phyloP scores from a whole-genome alignment of 2,797 vertebrate genomes.

The Agapornis canus region DNA sequence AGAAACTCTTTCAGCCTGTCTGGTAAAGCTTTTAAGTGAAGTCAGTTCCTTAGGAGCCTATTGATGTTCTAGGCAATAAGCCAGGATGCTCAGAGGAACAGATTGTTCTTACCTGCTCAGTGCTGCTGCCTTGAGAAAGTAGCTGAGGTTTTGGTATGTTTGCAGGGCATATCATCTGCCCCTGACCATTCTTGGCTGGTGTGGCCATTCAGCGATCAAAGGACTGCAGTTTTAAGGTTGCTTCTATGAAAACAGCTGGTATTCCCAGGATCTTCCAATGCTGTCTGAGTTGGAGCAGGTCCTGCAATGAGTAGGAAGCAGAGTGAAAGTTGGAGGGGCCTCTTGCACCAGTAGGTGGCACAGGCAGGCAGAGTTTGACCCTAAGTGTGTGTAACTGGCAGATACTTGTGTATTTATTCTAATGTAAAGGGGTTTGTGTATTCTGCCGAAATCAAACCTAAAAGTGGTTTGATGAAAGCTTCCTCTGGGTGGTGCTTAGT shows the following conservation, averaged over 20 bases:
- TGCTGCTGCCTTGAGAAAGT: background rate
- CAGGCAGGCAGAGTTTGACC: background rate
- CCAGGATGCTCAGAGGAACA: background rate
- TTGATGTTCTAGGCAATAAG: background rate
- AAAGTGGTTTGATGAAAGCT: background rate
- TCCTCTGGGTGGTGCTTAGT: background rate
- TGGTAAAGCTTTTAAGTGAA: background rate
- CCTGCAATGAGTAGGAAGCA: background rate
- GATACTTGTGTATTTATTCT: background rate
- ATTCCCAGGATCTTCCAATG: rapidly evolving
- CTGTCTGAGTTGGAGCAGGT: background rate
- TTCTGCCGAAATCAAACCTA: background rate
- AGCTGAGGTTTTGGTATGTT: background rate
- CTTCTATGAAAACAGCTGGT: rapidly evolving
- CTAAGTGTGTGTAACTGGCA: rapidly evolving
- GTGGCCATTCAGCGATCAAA: background rate
- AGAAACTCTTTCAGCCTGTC: no score
- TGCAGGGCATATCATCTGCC: background rate
- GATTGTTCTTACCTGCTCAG: constrained; percentile 3
- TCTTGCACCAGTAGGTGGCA: constrained; percentile 33
- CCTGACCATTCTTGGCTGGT: rapidly evolving
- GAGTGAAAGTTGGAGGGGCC: rapidly evolving
- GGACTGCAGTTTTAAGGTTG: background rate
- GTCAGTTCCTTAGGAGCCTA: background rate
- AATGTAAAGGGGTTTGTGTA: rapidly evolving